These are phyloP conservation scores for Zoanthus sansibaricus DNA, from an alignment of 92 coral and sea anemone genomes.

Conservation along the genomic window DNA sequence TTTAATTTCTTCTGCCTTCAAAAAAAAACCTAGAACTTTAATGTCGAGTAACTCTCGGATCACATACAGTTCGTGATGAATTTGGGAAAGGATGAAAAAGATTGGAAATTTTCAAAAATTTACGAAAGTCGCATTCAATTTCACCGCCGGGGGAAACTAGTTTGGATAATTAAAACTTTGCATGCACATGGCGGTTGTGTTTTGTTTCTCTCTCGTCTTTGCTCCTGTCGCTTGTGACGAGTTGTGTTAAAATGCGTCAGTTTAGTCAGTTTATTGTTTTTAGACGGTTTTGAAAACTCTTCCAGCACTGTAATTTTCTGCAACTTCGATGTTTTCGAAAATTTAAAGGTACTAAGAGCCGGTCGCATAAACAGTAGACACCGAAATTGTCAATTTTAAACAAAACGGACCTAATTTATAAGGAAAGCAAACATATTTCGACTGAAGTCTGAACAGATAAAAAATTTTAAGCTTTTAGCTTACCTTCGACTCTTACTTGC, in stretches of 20 bases:
- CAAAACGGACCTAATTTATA: background rate
- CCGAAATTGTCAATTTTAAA: conserved; percentile 1
- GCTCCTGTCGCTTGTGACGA: conserved; percentile 5
- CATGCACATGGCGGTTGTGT: conserved; percentile 3
- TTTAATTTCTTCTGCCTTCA: conserved; percentile 34
- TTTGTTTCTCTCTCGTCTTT: background rate
- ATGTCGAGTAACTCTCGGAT: conserved; percentile 3
- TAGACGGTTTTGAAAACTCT: background rate
- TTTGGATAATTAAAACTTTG: background rate
- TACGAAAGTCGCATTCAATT: background rate
- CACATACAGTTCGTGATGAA: conserved; percentile 12
- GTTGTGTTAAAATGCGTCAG: background rate
- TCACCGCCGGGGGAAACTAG: background rate
- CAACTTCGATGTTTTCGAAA: background rate
- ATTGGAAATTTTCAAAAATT: background rate
- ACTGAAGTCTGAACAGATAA: conserved; percentile 8
- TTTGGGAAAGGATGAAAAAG: conserved; percentile 9
- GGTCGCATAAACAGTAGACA: conserved; percentile 6
- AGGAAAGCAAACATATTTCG: conserved; percentile 14
- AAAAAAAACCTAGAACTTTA: background rate
- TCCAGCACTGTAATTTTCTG: background rate
- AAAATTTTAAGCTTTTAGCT: background rate
- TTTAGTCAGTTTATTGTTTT: background rate
- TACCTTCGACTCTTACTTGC: conserved; percentile 21
- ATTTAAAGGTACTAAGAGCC: background rate